phyloP scores from a whole-genome alignment of 2,888 invertebrate species.

The Electrophaes corylata region DNA sequence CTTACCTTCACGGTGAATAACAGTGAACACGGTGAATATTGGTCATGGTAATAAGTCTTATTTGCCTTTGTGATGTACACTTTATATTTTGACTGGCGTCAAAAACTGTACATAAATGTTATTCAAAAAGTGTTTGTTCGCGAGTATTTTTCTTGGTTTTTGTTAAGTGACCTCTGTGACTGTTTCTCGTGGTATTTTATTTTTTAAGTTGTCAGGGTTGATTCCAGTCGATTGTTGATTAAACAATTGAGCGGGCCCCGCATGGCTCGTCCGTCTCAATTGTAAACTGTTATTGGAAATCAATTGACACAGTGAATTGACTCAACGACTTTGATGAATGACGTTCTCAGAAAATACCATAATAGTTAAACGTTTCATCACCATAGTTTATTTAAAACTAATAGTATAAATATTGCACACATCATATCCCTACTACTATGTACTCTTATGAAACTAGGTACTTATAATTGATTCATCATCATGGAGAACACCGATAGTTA shows the following conservation, averaged over 20 bases:
- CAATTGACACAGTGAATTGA: slow-evolving; percentile 76
- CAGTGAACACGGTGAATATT: no score
- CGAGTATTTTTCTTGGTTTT: slow-evolving; percentile 49
- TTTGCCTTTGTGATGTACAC: slow-evolving; percentile 45
- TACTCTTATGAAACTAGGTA: not conserved
- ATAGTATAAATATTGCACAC: slow-evolving; percentile 4
- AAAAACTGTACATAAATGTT: slow-evolving; percentile 39
- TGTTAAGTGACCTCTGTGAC: slow-evolving; percentile 48
- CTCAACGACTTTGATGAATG: slow-evolving; percentile 63
- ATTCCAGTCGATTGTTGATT: slow-evolving; percentile 69
- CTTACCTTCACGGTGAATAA: slow-evolving; percentile 43
- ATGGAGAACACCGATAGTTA: not conserved
- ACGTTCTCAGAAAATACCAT: slow-evolving; percentile 39
- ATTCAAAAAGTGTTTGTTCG: slow-evolving; percentile 43
- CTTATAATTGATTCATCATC: not conserved
- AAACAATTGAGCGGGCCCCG: slow-evolving; percentile 76
- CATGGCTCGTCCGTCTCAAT: slow-evolving; percentile 75
- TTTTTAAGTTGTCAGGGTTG: slow-evolving; percentile 62
- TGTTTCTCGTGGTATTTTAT: slow-evolving; percentile 56
- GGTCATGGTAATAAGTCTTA: slow-evolving; percentile 48
- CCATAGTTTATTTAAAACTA: slow-evolving; percentile 30
- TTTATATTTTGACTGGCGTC: slow-evolving; percentile 45
- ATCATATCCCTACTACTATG: not conserved
- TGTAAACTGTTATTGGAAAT: slow-evolving; percentile 81
- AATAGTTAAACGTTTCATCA: slow-evolving; percentile 15